Evolutionary conservation across 2,797 vertebrate species (phyloP).

Genomic region (Vireo griseus): DNA sequence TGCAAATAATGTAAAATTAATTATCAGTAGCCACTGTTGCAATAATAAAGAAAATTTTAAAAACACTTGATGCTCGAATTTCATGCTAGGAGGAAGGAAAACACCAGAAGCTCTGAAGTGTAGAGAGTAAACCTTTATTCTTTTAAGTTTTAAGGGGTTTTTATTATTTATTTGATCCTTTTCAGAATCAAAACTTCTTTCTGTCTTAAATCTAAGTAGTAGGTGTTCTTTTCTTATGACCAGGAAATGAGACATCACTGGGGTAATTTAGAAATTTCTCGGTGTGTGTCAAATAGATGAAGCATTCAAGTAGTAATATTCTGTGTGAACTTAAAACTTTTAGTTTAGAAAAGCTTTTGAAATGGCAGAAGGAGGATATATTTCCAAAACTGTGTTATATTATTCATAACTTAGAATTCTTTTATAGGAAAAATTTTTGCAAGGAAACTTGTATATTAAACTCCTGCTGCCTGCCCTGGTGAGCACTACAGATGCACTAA

Average conservation of each 20-base stretch:
- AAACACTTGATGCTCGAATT: background rate
- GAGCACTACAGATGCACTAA: background rate
- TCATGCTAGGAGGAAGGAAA: background rate
- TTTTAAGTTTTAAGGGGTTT: background rate
- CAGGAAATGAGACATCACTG: conserved; percentile 20
- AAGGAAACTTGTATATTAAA: background rate
- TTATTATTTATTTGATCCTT: background rate
- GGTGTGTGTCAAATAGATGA: background rate
- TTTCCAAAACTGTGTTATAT: background rate
- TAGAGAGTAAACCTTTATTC: background rate
- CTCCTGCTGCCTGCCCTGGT: background rate
- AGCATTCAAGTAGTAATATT: background rate
- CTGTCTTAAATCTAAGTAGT: background rate
- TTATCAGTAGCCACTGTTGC: background rate
- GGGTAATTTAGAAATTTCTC: background rate
- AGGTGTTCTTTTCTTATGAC: background rate
- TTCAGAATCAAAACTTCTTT: background rate
- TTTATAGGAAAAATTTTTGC: background rate
- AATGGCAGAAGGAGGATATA: background rate
- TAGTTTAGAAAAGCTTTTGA: background rate
- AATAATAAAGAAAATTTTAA: background rate
- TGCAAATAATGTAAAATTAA: background rate
- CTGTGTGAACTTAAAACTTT: background rate
- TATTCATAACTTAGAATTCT: background rate
- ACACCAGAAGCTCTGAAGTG: background rate